Percentiles rank a stretch among this genome's conserved stretches.
phyloP scores from a whole-genome alignment of 1,140 invertebrate species.

The Tetragonula clypearis region DNA sequence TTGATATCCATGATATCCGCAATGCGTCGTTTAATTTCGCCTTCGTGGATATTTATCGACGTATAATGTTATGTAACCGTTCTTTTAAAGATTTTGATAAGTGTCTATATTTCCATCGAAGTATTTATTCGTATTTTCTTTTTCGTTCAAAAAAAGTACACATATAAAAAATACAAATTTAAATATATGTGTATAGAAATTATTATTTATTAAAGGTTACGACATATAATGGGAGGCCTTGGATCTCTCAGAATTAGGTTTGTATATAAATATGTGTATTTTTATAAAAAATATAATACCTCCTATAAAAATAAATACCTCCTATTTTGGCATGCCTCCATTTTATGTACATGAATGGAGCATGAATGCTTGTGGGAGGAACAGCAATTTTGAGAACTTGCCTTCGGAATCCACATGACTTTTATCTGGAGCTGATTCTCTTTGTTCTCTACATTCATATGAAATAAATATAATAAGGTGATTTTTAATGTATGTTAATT shows the following conservation, averaged over 20 bases:
- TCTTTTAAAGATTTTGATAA: too few relatives aligned
- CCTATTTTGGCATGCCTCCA: conserved; percentile 89
- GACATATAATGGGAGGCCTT: conserved; percentile 58
- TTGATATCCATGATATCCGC: conserved; percentile 33
- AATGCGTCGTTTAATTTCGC: conserved; percentile 22
- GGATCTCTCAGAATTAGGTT: conserved; percentile 67
- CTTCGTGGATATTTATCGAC: conserved; percentile 2
- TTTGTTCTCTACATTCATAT: conserved; percentile 84
- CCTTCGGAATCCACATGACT: conserved; percentile 88
- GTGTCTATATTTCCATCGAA: too few relatives aligned
- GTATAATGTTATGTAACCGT: neutral
- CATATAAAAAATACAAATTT: too few relatives aligned
- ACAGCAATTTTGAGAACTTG: conserved; percentile 84
- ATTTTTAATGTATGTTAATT: neutral
- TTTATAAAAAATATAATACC: conserved; percentile 73
- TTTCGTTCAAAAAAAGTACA: too few relatives aligned
- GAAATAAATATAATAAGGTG: neutral
- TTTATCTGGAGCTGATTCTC: conserved; percentile 87
- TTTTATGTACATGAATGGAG: conserved; percentile 82
- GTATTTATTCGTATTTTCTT: too few relatives aligned
- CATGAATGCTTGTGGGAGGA: conserved; percentile 89
- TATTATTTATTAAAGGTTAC: conserved; percentile 65
- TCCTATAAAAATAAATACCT: conserved; percentile 83
- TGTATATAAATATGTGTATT: conserved; percentile 52
- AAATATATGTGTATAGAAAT: neutral